Percentiles rank a stretch among this genome's conserved stretches.
Evolutionary conservation across 2,888 invertebrate genomes (phyloP).

Genomic region (Cerceris ruficornis): DNA sequence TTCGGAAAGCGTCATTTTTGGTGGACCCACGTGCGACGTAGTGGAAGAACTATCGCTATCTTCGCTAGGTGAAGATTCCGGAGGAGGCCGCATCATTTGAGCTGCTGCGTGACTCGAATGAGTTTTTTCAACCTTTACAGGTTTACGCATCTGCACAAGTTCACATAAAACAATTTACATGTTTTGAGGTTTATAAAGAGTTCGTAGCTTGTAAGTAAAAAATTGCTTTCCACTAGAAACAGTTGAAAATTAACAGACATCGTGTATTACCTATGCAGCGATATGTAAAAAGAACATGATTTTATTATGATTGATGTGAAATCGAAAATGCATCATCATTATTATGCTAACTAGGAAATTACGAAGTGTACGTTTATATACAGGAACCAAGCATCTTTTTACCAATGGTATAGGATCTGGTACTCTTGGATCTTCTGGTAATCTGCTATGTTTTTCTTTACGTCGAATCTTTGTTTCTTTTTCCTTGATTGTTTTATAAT

Average conservation of each 20-base stretch:
- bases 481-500: constrained; percentile 82
- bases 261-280: too few species aligned
- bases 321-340: background rate
- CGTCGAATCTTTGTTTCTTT: constrained; percentile 78
- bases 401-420: constrained; percentile 80
- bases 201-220: background rate
- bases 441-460: constrained; percentile 75
- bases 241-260: too few species aligned
- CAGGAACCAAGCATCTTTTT: constrained; percentile 49
- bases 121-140: constrained; percentile 79
- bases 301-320: too few species aligned
- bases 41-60: constrained; percentile 84
- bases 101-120: constrained; percentile 73
- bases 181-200: constrained; percentile 1
- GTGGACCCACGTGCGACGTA: constrained; percentile 84
- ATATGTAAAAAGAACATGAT: too few species aligned
- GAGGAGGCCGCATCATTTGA: constrained; percentile 77
- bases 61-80: constrained; percentile 85
- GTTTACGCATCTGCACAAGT: constrained; percentile 76
- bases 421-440: constrained; percentile 77
- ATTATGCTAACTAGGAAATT: background rate
- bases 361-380: background rate
- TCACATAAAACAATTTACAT: constrained; percentile 23
- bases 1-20: constrained; percentile 90
- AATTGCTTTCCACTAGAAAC: too few species aligned